Evolutionary conservation across 2,113 vertebrate genomes (phyloP), one percentile per base, ranked within the genome.

Genomic region (Ellobius talpinus): DNA sequence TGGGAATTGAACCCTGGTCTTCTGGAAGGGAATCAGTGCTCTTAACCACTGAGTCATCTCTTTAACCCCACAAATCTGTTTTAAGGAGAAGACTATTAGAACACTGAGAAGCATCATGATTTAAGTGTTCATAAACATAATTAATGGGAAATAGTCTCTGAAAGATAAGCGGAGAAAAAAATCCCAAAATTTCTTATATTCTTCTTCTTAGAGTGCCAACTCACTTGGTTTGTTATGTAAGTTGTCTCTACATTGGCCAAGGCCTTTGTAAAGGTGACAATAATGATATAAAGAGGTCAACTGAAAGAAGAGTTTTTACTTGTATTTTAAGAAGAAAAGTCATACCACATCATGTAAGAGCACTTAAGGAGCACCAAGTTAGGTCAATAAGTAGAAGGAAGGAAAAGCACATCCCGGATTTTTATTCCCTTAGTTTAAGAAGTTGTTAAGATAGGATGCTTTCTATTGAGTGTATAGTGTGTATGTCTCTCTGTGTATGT

Each of bases 351-450:
- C 19, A 24, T 14, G 7, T 17, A 78, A 29, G 63, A 21, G 9
- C 5, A 58, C 33, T 8, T 2, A 26, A 13, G 52, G 33, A 65
- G 16, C 21, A 73, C 11, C 33, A 66, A 26, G 11, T 66, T 79
- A 16, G 21, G 26, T 68, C 36, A 87, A 39, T 7, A 74, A 61
- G 33, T 11, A 74, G 24, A 95, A 47, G 39, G 39, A 10, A 76
- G 9, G 7, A 7, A 42, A 55, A 36, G 1, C 7, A 42, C 3
- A 50, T 4, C 4, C n/a, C 5, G 65, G 26, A 72, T 31, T 1
- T 55, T 78, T 65, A 36, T 50, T 61, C 24, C 13, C 23, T 26
- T 3, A 72, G 66, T 50, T 5, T 24, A 29, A 0, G 45, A 47
- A 65, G 33, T 13, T 50, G 50, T 70, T 73, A 87, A 17, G 52